These are phyloP conservation scores for Sphaerodactylus townsendi DNA, from an alignment of 2,113 vertebrate genomes.

Conservation along the genomic window DNA sequence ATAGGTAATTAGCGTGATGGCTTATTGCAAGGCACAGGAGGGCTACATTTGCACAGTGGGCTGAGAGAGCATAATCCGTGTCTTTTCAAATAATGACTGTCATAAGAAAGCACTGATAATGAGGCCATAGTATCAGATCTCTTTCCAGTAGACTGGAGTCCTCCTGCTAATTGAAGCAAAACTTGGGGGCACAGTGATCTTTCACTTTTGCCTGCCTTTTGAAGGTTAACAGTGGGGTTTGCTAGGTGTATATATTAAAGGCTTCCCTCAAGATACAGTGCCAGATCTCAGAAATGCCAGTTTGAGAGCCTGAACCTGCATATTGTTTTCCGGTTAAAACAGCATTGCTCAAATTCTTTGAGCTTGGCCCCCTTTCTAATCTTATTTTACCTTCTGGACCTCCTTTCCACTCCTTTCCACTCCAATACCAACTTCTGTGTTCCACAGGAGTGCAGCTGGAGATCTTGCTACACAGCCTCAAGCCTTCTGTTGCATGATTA, in stretches of 20 bases:
- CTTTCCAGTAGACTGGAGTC: background rate
- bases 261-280: background rate
- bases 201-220: background rate
- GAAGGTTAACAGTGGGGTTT: background rate
- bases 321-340: background rate
- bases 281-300: background rate
- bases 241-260: background rate
- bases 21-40: background rate
- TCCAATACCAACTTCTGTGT: no score
- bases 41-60: background rate
- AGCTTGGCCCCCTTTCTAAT: background rate
- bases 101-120: conserved; percentile 9
- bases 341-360: background rate
- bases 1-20: background rate
- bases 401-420: background rate
- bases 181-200: background rate
- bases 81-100: background rate
- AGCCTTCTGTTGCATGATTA: background rate
- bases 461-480: background rate
- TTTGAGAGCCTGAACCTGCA: background rate
- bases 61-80: background rate
- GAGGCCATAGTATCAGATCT: background rate
- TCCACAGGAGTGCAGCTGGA: background rate
- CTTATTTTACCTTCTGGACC: background rate
- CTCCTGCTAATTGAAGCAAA: background rate